Evolutionary conservation across 1,140 invertebrate genomes (phyloP), one percentile per base, ranked within the genome.

Genomic region (Halotydeus destructor): DNA sequence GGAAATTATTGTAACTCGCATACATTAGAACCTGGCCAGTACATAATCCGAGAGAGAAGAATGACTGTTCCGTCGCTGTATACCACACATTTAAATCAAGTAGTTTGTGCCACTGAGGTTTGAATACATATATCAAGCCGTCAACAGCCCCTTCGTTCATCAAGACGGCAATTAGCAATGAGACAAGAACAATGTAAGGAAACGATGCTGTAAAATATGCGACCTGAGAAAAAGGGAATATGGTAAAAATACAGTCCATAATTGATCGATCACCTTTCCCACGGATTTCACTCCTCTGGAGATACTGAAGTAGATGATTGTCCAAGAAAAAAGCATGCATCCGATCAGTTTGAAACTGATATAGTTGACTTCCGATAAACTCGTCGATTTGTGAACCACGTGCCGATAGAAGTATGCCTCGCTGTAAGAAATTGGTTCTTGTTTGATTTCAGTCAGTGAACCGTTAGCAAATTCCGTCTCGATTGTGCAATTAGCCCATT

Each of bases 1-100:
- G 85, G 0, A 89, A 79, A n/a, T 83, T 81, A 60, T 93, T 93
- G 60, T 93, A 93, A 0, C 84, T 91, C 0, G 83, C 84, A 57
- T 86, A 91, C 2, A 86, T 85, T 38, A 93, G 89, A 4, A 93
- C 62, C 0, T 84, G 84, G 16, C 89, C 89, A 53, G 94, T 96
- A 5, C 83, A 88, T 28, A 93, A 60, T 1, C 89, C 89, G 38
- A 96, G 64, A 0, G 84, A 91, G 60, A 94, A 97, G 63, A 97
- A 97, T 51, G 96, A 94, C 59, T 96, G 89, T 0, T 86, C 93
- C 3, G 83, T 86, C 0, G 89, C 88, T 63, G 91, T 86, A 33
- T 43, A 43, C 34, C 19, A 41, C n/a, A 44, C 42, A 9, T 38
- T 48, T 16, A 46, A 41, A 25, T 64, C 58, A 23, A 48, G 49